Conservation (phyloP, 1,140 invertebrate species). For the Megalopta genalis region DNA sequence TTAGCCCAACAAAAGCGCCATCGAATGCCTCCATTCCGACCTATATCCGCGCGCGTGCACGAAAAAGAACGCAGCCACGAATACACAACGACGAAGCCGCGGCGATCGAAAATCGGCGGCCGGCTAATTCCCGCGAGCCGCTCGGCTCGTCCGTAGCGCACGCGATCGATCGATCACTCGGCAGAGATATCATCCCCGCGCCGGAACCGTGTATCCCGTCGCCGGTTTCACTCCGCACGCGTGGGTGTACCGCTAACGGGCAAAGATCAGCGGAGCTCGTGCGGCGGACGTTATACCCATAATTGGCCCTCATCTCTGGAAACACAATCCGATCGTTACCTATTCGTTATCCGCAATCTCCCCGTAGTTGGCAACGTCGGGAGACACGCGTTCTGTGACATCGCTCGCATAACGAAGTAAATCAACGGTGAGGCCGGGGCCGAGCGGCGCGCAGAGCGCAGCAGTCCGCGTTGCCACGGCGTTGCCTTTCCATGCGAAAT, state of each 20-base stretch:
- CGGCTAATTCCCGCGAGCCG: conserved; percentile 21
- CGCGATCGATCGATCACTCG: conserved; percentile 33
- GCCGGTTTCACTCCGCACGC: conserved; percentile 46
- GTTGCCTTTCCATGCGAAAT: conserved; percentile 45
- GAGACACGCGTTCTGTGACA: conserved; percentile 60
- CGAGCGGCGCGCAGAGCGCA: not conserved
- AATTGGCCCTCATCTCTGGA: conserved; percentile 70
- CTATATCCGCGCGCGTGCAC: too few species aligned
- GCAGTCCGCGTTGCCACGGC: not conserved
- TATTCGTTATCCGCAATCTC: conserved; percentile 71
- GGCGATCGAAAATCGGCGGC: not conserved
- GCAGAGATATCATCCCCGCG: conserved; percentile 10
- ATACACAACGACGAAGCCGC: not conserved
- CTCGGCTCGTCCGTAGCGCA: not conserved
- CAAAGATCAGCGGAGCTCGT: conserved; percentile 60
- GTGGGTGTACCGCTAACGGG: conserved; percentile 60
- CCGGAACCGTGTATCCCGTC: not conserved
- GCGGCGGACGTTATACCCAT: conserved; percentile 63
- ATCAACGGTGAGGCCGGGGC: conserved; percentile 49
- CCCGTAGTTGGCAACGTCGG: conserved; percentile 58
- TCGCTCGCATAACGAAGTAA: conserved; percentile 70
- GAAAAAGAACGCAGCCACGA: too few species aligned
- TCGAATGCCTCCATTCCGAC: too few species aligned
- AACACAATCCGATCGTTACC: conserved; percentile 73
- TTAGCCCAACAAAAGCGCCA: too few species aligned